These are phyloP conservation scores for Dynastes hyllus DNA, from an alignment of 2,888 invertebrate genomes.

Conservation along the genomic window DNA sequence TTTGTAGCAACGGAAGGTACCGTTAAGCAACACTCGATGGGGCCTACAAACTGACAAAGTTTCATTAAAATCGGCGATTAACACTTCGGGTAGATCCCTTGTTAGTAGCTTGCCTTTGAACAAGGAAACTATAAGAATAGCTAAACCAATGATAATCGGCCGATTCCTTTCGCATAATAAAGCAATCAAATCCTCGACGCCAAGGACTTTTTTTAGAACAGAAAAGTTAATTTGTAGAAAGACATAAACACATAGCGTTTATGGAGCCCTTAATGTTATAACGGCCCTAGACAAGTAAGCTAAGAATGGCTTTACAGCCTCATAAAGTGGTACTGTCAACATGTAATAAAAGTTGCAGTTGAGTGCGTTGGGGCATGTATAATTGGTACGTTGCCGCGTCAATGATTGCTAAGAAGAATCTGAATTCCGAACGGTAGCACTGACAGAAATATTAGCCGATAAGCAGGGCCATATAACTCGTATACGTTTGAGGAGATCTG, in stretches of 20 bases:
- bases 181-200: conserved; percentile 41
- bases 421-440: conserved; percentile 40
- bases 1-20: no score
- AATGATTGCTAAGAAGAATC: conserved; percentile 38
- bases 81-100: no score
- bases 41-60: no score
- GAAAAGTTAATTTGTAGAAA: conserved; percentile 46
- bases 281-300: conserved; percentile 53
- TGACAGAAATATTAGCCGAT: conserved; percentile 35
- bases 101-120: no score
- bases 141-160: conserved; percentile 25
- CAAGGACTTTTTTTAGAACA: conserved; percentile 23
- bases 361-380: conserved; percentile 41
- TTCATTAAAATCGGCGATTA: no score
- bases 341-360: conserved; percentile 57
- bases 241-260: conserved; percentile 48
- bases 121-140: background rate
- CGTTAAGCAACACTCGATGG: no score
- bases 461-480: background rate
- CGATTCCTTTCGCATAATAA: conserved; percentile 18
- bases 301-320: conserved; percentile 59
- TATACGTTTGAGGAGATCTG: background rate
- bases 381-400: conserved; percentile 49
- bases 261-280: conserved; percentile 48
- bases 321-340: conserved; percentile 59